These are phyloP conservation scores for Thereva unica DNA, from an alignment of 2,888 invertebrate genomes.

Conservation along the genomic window DNA sequence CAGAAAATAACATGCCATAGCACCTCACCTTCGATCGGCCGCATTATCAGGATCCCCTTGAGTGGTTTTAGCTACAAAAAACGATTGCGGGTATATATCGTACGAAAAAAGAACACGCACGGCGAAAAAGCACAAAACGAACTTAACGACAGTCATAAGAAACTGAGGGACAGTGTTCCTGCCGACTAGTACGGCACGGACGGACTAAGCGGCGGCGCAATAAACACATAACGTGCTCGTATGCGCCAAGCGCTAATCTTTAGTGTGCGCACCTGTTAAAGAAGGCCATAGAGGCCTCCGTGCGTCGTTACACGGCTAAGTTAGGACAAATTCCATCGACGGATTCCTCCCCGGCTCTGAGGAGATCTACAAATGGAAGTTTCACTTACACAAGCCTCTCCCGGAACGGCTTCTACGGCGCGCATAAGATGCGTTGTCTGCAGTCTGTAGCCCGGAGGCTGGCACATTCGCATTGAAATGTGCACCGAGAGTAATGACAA, in stretches of 20 bases:
- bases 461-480: too few species aligned
- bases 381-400: too few species aligned
- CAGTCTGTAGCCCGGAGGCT: too few species aligned
- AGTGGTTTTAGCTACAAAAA: slow-evolving; percentile 31
- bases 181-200: slow-evolving; percentile 7
- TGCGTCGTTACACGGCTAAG: too few species aligned
- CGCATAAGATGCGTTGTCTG: too few species aligned
- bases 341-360: too few species aligned
- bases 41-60: slow-evolving; percentile 33
- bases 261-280: slow-evolving; percentile 30
- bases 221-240: slow-evolving; percentile 29
- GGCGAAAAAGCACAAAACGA: slow-evolving; percentile 19
- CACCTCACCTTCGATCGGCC: slow-evolving; percentile 30
- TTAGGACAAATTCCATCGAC: too few species aligned
- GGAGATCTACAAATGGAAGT: too few species aligned
- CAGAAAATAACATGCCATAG: slow-evolving; percentile 29
- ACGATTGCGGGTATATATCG: slow-evolving; percentile 12
- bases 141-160: slow-evolving; percentile 26
- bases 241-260: slow-evolving; percentile 12
- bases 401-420: too few species aligned
- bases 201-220: slow-evolving; percentile 13
- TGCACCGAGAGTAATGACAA: too few species aligned
- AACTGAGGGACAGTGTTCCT: slow-evolving; percentile 17
- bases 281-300: slow-evolving; percentile 6
- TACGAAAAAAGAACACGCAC: slow-evolving; percentile 25